Evolutionary conservation across 2,113 vertebrate genomes (phyloP), one percentile per base, ranked within the genome.

Genomic region (Cephalopterus ornatus): DNA sequence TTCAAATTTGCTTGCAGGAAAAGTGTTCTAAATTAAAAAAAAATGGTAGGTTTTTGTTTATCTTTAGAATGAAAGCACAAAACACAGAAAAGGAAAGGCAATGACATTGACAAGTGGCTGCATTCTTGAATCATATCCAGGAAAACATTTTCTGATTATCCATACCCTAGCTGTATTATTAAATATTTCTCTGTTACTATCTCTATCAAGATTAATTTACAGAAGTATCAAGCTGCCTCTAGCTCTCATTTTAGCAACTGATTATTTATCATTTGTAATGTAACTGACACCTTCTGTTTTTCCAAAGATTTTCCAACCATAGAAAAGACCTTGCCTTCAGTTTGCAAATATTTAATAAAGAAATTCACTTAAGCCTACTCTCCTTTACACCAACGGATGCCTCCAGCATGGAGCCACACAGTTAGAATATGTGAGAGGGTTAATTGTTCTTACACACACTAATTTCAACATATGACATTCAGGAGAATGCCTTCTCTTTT

Each of bases 111-210:
- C 39, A 73, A 81, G 56, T 28, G 39, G 39, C 21, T 86, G 52
- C 24, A 28, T 71, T 95, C 84, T 74, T 5, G 3, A 77, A 71
- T 61, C 23, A 19, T 41, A 71, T 8, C 27, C 63, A 80, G 83
- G 37, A 93, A 95, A 86, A 46, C 4, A 58, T 47, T 77, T 86
- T 84, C 52, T 41, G 37, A 56, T 81, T 46, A 86, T 71, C 76
- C 28, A 26, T 55, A 50, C 39, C 39, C 41, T 37, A 84, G 56
- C 8, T 39, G 9, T 37, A 77, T 73, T 76, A 80, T 42, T 75
- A 85, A 79, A 70, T 94, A 91, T 88, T 77, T 83, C 49, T 94
- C 78, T 90, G 20, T 47, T 81, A 63, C 65, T 39, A 28, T 72
- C 49, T 87, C 61, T 44, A 86, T 59, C 56, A 78, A 86, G 44